Evolutionary conservation across 2,113 vertebrate species (phyloP), one percentile per base, ranked within the genome.

Genomic region (Tupaia chinensis): DNA sequence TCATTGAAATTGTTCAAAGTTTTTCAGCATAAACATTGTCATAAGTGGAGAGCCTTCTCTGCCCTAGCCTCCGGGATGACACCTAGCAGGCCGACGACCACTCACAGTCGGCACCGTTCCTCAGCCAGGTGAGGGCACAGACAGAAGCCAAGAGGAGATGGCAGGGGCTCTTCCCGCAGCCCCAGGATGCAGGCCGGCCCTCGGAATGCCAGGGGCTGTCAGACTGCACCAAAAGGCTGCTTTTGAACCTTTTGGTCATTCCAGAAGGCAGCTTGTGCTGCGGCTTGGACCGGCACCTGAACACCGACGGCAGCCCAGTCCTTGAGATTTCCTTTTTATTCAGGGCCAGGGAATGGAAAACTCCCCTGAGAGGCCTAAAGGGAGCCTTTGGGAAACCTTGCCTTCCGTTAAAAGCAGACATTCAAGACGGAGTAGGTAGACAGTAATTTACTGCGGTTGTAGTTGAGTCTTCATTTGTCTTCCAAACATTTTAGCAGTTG

Each of bases 271-370:
- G 77, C 14, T 20, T 16, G 19, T n/a, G 12, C n/a, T 14, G 63
- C 2, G 27, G 22, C 68, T 8, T 11, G 3, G 17, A 32, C 14
- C 2, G 84, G 63, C 56, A 54, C 17, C 54, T 11, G 3, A 56
- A 23, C 22, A 10, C 60, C 0, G 27, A 2, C 0, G 19, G 60
- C 61, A 0, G 2, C 29, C 32, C 3, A 1, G 86, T 25, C 63
- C 11, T 22, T 69, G 60, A 22, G 17, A 1, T 9, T 1, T 25
- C 22, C 17, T 22, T 44, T 20, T 34, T 80, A 7, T 16, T 72
- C 1, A 2, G 17, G 6, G n/a, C 29, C 68, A 3, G 27, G 25
- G 44, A 66, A n/a, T 8, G 7, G 58, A 23, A 22, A 22, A 32
- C 10, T 44, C 11, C 16, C 34, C 29, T 0, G 0, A 13, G 53